Percentiles rank a stretch among this genome's conserved stretches.
Evolutionary conservation across 2,113 vertebrate genomes (phyloP).

Genomic region (Halichoerus grypus): DNA sequence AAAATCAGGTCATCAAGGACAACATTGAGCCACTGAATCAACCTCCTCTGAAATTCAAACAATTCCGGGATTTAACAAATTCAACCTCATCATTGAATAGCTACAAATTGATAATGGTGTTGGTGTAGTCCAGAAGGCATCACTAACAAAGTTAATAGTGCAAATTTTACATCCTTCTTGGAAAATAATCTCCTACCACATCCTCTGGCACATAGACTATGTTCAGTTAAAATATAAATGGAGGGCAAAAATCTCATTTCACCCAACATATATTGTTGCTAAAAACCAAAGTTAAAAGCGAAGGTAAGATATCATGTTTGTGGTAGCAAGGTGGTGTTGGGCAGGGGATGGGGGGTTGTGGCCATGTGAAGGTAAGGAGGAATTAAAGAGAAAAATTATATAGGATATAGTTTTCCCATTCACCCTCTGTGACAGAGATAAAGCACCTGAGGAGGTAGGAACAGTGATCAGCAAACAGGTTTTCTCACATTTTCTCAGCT

Average conservation of each 20-base stretch:
- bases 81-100: background rate
- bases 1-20: background rate
- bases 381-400: background rate
- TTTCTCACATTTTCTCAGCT: background rate
- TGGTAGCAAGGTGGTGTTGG: background rate
- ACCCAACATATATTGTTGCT: background rate
- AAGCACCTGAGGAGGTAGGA: background rate
- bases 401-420: background rate
- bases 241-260: background rate
- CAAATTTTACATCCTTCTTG: background rate
- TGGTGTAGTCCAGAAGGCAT: background rate
- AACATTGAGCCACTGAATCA: background rate
- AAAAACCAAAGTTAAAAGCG: background rate
- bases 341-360: background rate
- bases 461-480: background rate
- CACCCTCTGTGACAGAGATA: background rate
- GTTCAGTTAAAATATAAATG: background rate
- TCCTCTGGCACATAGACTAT: background rate
- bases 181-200: background rate
- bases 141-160: background rate
- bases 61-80: background rate
- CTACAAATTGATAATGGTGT: background rate
- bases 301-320: background rate
- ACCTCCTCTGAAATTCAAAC: background rate
- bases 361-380: background rate